Evolutionary conservation across 2,797 vertebrate genomes (phyloP).

Genomic region (Decapterus maruadsi): DNA sequence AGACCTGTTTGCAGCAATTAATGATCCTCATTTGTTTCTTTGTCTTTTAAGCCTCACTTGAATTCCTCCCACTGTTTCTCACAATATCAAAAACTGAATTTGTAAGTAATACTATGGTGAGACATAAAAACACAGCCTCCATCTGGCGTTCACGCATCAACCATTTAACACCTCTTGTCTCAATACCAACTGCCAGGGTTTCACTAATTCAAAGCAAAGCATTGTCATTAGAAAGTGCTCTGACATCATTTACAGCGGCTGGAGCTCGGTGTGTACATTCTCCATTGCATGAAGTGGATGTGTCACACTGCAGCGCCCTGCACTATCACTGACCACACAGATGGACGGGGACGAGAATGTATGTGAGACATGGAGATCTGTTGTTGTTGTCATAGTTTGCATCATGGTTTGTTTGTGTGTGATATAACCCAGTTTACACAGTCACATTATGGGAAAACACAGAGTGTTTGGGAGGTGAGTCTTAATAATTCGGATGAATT

Average conservation of each 20-base stretch:
- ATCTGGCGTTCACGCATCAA: constrained; percentile 73
- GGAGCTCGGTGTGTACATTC: constrained; percentile 37
- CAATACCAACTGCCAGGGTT: constrained; percentile 43
- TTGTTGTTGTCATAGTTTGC: constrained; percentile 21
- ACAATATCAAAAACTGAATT: constrained; percentile 38
- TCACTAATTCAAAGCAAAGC: constrained; percentile 46
- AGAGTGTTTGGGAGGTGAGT: background rate
- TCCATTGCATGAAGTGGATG: constrained; percentile 39
- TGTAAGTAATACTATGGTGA: constrained; percentile 52
- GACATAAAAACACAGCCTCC: constrained; percentile 60
- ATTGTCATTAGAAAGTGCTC: constrained; percentile 52
- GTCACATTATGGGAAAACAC: background rate
- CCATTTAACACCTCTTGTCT: constrained; percentile 54
- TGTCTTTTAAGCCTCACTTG: constrained; percentile 6
- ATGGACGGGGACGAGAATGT: constrained; percentile 17
- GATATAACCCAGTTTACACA: background rate
- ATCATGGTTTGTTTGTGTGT: background rate
- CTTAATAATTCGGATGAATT: background rate
- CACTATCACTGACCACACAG: constrained; percentile 32
- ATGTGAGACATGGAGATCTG: constrained; percentile 22
- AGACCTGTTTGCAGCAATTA: constrained; percentile 3
- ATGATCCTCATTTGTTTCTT: constrained; percentile 35
- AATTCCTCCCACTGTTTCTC: constrained; percentile 48
- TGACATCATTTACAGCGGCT: constrained; percentile 68
- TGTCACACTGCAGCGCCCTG: constrained; percentile 47